A percentile compares a stretch with the other conserved stretches of the same genome.
These are phyloP conservation scores for Momotus momota DNA, from an alignment of 2,797 vertebrate genomes.

Conservation along the genomic window DNA sequence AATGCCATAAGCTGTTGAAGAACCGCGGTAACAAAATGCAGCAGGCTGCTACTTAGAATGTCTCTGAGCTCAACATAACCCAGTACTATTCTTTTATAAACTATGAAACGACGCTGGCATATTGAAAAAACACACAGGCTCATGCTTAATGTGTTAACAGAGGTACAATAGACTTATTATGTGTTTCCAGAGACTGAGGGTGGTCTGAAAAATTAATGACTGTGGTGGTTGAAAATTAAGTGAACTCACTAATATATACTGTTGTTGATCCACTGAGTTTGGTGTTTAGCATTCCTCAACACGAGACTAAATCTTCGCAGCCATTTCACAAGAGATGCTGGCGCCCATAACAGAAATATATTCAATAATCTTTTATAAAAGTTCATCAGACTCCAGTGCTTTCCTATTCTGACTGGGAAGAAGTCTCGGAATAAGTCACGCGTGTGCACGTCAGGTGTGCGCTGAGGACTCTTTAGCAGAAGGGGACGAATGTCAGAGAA, in stretches of 20 bases:
- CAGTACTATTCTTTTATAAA: slow-evolving; percentile 75
- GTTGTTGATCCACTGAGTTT: slow-evolving; percentile 78
- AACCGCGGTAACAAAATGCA: slow-evolving; percentile 59
- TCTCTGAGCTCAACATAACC: slow-evolving; percentile 57
- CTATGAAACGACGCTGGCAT: slow-evolving; percentile 69
- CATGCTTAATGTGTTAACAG: slow-evolving; percentile 67
- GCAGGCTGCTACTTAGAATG: slow-evolving; percentile 49
- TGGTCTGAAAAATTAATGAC: slow-evolving; percentile 84
- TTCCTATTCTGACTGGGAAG: neutral
- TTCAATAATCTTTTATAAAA: slow-evolving; percentile 72
- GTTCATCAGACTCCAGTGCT: slow-evolving; percentile 5
- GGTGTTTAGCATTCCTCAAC: slow-evolving; percentile 84
- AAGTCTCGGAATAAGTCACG: neutral
- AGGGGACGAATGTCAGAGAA: neutral
- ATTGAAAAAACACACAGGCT: slow-evolving; percentile 73
- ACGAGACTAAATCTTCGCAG: slow-evolving; percentile 83
- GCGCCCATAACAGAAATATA: slow-evolving; percentile 78
- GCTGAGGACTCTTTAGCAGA: neutral
- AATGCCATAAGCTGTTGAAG: slow-evolving; percentile 63
- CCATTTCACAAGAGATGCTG: slow-evolving; percentile 79
- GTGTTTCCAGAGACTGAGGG: slow-evolving; percentile 79
- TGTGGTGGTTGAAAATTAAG: slow-evolving; percentile 82
- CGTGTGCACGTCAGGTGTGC: slow-evolving; percentile 4
- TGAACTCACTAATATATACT: slow-evolving; percentile 82
- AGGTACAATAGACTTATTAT: slow-evolving; percentile 73